Base-by-base conservation (phyloP, 2,888 invertebrate species). In the Cryptus viduatorius region DNA sequence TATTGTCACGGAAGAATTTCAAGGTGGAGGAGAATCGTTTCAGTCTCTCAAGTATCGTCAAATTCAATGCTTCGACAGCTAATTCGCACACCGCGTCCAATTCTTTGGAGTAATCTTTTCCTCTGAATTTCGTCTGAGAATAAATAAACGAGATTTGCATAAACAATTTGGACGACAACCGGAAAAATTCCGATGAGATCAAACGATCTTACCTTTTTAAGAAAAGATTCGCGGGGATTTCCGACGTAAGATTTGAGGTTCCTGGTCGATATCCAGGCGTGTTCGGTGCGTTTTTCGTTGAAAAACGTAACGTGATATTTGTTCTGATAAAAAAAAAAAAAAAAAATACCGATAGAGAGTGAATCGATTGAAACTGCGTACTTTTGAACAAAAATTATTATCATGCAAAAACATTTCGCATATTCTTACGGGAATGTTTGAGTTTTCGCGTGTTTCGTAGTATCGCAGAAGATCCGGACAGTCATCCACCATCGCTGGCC, bases 401-500 rank as follows among this genome's bases (percentile, higher is more conserved):
- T 8, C 4, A 12, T 4, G 19, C 53, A 1, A 68, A 56, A 42
- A 50, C 29, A 46, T 78, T 59, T 37, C 8, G 42, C 4, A 46
- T 59, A 68, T 65, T 24, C 72, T 87, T 76, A 90, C 89, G 24
- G 89, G 88, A 53, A 86, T 50, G 0, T 10, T 4, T 8, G 87
- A 86, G 1, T 29, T 16, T 42, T 19, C 67, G 2, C 8, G 0
- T 14, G 87, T 46, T 56, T 82, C 14, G 12, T 87, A 92, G 50
- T 85, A 91, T 5, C 19, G 44, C 1, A 88, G 64, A 4, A 82
- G 84, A 85, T 96, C 95, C 0, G 96, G 96, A 88, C 95, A 95
- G 89, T 96, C 96, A 85, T 96, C 96, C 0, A 97, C 95, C 94
- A 97, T 96, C 1, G 95, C 96, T 2, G 96, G 96, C 96, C 96